Base-by-base conservation (phyloP, 1,140 invertebrate species). In the Psilanteris sp. region DNA sequence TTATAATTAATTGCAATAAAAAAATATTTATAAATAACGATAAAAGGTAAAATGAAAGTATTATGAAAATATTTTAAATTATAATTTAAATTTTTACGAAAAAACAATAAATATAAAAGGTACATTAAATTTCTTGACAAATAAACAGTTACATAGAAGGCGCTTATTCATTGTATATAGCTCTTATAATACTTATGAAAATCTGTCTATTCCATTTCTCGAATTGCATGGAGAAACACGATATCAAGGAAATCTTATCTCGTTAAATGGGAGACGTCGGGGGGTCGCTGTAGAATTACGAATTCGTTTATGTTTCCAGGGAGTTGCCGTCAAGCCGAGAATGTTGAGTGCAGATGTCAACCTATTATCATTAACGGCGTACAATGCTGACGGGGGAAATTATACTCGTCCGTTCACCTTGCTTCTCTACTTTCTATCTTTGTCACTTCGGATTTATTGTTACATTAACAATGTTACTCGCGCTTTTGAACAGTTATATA, bases 291-390 rank as follows among this genome's bases (percentile, higher is more conserved):
- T 81, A 80, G 82, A 85, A 88, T 87, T 87, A 84, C 81, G 82
- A 87, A 87, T 86, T 88, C 87, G 87, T 87, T 88, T 88, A 84
- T 82, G 86, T 85, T 87, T 84, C 79, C 78, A 83, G 84, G 75
- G 81, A 83, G 79, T 79, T 74, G 41, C 64, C 61, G 36, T 80
- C 82, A 82, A 82, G 81, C 72, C 74, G 80, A 79, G 79, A 78
- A 82, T 80, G 85, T 81, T 85, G 82, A 86, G 86, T 88, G 86
- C 87, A 88, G 85, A 88, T 88, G 87, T 87, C 86, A 88, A 88
- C 82, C 85, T 85, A 88, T 88, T 89, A 89, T 87, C 85, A 87
- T 87, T 85, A 83, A 73, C 52, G 83, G 79, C 50, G 71, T 83
- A 82, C 83, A 85, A 84, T 85, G 54, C 59, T 73, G 74, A 41